Percentiles rank a stretch among this genome's conserved stretches.
These are phyloP conservation scores for Heliornis fulica DNA, from an alignment of 2,113 vertebrate genomes.

Conservation along the genomic window DNA sequence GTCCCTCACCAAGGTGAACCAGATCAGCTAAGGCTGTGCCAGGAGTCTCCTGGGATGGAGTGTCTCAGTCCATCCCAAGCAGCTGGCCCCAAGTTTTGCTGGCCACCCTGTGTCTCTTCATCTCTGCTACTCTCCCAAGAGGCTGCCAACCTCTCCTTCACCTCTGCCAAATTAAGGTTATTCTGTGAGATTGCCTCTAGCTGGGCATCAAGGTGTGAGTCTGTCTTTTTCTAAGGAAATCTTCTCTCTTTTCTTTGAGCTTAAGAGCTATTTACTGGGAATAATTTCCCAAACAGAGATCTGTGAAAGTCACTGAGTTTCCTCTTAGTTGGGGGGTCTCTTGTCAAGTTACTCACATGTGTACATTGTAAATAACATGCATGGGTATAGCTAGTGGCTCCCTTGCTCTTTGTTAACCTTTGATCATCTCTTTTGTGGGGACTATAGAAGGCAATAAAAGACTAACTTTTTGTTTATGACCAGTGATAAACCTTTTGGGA, in stretches of 20 bases:
- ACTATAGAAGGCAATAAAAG: neutral
- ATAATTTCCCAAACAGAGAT: neutral
- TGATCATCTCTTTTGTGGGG: neutral
- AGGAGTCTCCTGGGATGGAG: fast-evolving
- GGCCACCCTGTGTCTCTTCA: fast-evolving
- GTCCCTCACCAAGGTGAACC: neutral
- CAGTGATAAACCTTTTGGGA: neutral
- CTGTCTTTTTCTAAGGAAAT: neutral
- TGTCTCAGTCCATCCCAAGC: neutral
- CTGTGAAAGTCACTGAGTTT: neutral
- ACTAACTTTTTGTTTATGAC: neutral
- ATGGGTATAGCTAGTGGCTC: neutral
- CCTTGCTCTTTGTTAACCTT: neutral
- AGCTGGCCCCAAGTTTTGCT: fast-evolving
- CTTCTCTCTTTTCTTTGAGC: neutral
- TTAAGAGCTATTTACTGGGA: neutral
- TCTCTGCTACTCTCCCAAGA: neutral
- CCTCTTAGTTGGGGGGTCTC: neutral
- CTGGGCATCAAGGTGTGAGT: fast-evolving
- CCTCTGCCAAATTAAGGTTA: neutral
- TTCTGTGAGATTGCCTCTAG: neutral
- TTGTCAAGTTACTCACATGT: neutral
- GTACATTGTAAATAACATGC: neutral
- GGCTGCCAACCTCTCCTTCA: neutral
- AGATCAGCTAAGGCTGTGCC: fast-evolving